Conservation (phyloP, 1,140 invertebrate genomes). For the Charaxes varanes region DNA sequence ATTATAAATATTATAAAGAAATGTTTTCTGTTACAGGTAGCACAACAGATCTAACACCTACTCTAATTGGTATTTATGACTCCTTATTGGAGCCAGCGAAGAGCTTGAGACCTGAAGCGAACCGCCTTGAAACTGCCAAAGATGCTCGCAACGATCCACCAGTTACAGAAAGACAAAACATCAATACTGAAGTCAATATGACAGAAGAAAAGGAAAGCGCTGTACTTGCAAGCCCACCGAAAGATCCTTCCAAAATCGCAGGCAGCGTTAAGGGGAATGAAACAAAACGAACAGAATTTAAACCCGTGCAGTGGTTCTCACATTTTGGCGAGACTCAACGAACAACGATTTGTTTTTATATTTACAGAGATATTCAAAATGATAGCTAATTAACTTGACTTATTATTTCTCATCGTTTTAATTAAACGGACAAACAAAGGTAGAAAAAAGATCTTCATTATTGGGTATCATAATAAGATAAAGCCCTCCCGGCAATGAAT, state of each 20-base stretch:
- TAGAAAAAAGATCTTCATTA: too few relatives aligned
- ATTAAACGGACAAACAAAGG: too few relatives aligned
- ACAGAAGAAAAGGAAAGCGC: slow-evolving; percentile 31
- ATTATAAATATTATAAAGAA: not conserved
- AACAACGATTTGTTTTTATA: too few relatives aligned
- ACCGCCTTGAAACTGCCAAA: slow-evolving; percentile 55
- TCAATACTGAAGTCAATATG: slow-evolving; percentile 25
- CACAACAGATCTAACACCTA: slow-evolving; percentile 76
- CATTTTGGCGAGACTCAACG: too few relatives aligned
- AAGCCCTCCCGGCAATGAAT: too few relatives aligned
- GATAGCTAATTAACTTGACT: too few relatives aligned
- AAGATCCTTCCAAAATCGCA: slow-evolving; percentile 59
- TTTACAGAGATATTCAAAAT: too few relatives aligned
- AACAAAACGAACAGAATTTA: too few relatives aligned
- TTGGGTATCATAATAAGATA: too few relatives aligned
- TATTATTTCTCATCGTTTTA: too few relatives aligned
- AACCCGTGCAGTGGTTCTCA: too few relatives aligned
- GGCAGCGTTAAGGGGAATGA: slow-evolving; percentile 63
- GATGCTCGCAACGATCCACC: slow-evolving; percentile 66
- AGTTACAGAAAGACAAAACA: slow-evolving; percentile 29
- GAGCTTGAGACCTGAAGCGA: slow-evolving; percentile 45
- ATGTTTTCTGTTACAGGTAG: slow-evolving; percentile 71
- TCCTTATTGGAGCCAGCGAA: slow-evolving; percentile 60
- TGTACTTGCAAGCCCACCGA: slow-evolving; percentile 39
- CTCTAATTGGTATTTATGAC: slow-evolving; percentile 76